Evolutionary conservation across 2,888 invertebrate genomes (phyloP), one percentile per base, ranked within the genome.

Genomic region (Protodeltote pygarga): DNA sequence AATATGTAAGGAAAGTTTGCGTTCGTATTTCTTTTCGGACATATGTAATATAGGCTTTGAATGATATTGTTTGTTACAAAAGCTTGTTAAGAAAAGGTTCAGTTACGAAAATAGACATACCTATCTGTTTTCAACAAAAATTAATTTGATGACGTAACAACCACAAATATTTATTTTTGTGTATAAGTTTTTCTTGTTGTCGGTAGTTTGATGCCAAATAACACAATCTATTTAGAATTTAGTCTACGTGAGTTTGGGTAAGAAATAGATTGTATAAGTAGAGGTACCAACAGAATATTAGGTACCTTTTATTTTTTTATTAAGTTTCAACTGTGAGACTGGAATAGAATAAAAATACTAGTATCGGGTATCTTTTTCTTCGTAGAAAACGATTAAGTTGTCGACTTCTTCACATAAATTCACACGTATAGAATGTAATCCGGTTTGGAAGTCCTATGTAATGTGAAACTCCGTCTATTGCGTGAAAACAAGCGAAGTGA

Each of bases 1-100:
- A 64, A 67, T 73, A 69, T 71, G 75, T 65, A 72, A 72, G 65
- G 49, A 60, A 63, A 65, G 65, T 63, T 63, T 50, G 60, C 34
- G 23, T 40, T 39, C 33, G 39, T 38, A 47, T 58, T 57, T 60
- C 50, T 41, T 55, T 51, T 39, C 29, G 40, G 47, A 48, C 45
- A 24, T 9, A 55, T 24, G 33, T 51, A 42, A 52, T 47, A 47
- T 47, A 23, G 27, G 34, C 28, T 42, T 54, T 29, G 47, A 61
- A 53, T 60, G 28, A 38, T 54, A 49, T 60, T 45, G 35, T 41
- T 59, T 29, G 29, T 46, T 40, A 52, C 34, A 49, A 48, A 54
- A 45, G 23, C 21, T 41, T 21, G 32, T 42, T 21, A 33, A 38
- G 10, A 13, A 13, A 65, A 23, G 21, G 20, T 21, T 59, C 45